Percentiles rank a stretch among this genome's conserved stretches.
Conservation (phyloP, 2,888 invertebrate species). For the Drosophila helvetica region DNA sequence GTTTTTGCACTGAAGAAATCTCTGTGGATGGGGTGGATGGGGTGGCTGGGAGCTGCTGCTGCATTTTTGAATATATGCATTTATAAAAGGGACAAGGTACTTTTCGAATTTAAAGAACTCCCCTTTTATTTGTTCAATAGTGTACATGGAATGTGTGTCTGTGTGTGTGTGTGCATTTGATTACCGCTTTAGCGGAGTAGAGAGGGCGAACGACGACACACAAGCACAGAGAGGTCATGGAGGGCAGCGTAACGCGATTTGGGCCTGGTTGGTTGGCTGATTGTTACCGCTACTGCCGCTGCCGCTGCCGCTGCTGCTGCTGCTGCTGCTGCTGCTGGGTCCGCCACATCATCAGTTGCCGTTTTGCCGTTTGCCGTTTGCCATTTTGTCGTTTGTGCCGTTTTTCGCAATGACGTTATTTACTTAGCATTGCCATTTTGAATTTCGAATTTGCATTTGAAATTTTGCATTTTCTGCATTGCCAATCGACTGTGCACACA, state of each 20-base stretch:
- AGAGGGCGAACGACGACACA: not conserved
- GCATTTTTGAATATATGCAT: slow-evolving; percentile 18
- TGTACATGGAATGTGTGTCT: slow-evolving; percentile 10
- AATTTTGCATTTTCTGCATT: slow-evolving; percentile 57
- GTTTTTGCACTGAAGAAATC: slow-evolving; percentile 5
- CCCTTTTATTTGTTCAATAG: slow-evolving; percentile 14
- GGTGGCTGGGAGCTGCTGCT: not conserved
- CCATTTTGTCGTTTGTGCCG: slow-evolving; percentile 7
- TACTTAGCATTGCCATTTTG: slow-evolving; percentile 60
- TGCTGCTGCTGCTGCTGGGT: slow-evolving; percentile 33
- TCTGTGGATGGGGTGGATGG: not conserved
- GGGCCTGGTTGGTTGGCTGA: slow-evolving; percentile 55
- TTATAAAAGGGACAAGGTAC: slow-evolving; percentile 1
- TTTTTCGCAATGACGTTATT: slow-evolving; percentile 55
- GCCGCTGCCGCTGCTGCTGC: slow-evolving; percentile 30
- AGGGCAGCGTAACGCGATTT: slow-evolving; percentile 61
- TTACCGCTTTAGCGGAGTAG: slow-evolving; percentile 16
- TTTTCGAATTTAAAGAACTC: slow-evolving; percentile 20
- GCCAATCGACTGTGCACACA: slow-evolving; percentile 50
- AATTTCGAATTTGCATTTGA: slow-evolving; percentile 51
- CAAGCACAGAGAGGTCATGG: slow-evolving; percentile 5
- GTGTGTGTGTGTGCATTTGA: slow-evolving; percentile 38
- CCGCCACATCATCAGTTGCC: slow-evolving; percentile 66
- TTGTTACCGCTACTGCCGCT: slow-evolving; percentile 53
- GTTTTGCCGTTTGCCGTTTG: slow-evolving; percentile 30